Evolutionary conservation across 1,140 invertebrate species (phyloP), one percentile per base, ranked within the genome.

Genomic region (Zophobas atratus): DNA sequence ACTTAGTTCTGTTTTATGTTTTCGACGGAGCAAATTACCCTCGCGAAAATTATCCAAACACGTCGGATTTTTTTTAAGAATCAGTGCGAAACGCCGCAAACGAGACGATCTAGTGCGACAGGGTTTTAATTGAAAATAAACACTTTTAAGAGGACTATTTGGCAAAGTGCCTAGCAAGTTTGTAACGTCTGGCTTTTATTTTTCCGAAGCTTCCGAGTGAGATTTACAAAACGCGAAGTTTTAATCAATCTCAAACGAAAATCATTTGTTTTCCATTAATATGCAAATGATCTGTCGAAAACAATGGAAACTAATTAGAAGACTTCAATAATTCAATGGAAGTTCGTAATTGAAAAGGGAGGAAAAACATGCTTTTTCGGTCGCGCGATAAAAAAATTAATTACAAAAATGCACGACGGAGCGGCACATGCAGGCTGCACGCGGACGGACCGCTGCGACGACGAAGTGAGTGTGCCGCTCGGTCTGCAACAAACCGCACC

Each of bases 201-300:
- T 57, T 57, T 2, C 20, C 34, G 3, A 35, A 20, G 20, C 20
- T 20, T 57, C 20, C 2, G 2, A 0, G 49, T 20, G 49, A 51
- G n/a, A 51, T 6, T 41, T 6, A 38, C 56, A 60, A 60, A 60
- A 60, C 6, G 8, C 39, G n/a, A 67, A 67, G 60, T 67, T 67
- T 67, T 46, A 57, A 57, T 57, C 55, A 57, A 35, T 57, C 55
- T 35, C 32, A 20, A 57, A 53, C 35, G 8, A 32, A 67, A 67
- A 67, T 43, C 20, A 67, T 67, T 67, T 33, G 39, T 67, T 67
- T 43, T 67, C 39, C 60, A 67, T 67, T 67, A 67, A 67, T 67
- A 67, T 67, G 60, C 60, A 67, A 67, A 67, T 67, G 43, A 67
- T 43, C 60, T 67, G 60, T 67, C 60, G 60, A 67, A 67, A 67